Evolutionary conservation across 2,888 invertebrate genomes (phyloP).

Genomic region (Torymus auratus): DNA sequence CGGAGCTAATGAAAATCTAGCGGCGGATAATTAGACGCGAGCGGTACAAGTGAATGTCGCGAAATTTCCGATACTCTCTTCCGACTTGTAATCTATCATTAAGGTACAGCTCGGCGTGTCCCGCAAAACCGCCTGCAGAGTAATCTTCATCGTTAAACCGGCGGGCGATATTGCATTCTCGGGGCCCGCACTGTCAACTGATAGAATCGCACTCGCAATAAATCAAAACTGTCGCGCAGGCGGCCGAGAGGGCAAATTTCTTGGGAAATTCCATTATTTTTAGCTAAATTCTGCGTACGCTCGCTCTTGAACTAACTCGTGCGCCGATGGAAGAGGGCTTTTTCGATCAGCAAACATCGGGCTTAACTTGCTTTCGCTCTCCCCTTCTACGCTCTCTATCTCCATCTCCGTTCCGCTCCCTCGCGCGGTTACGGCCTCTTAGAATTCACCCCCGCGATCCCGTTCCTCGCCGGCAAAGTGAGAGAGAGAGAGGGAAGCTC

Average conservation of each 20-base stretch:
- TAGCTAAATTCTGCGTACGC: no score
- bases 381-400: neutral
- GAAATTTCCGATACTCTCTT: conserved; percentile 24
- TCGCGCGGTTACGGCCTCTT: conserved; percentile 40
- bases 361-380: neutral
- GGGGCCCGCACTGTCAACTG: conserved; percentile 22
- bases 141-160: conserved; percentile 31
- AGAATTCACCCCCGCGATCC: conserved; percentile 56
- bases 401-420: no score
- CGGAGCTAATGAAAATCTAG: conserved; percentile 22
- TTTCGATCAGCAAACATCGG: conserved; percentile 60
- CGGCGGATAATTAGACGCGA: neutral
- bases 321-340: conserved; percentile 6
- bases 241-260: conserved; percentile 43
- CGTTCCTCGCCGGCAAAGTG: no score
- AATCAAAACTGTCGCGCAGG: conserved; percentile 49
- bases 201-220: conserved; percentile 48
- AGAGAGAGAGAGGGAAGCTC: conserved; percentile 51
- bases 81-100: conserved; percentile 42
- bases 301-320: neutral
- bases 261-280: conserved; percentile 32
- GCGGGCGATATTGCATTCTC: conserved; percentile 47
- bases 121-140: conserved; percentile 32
- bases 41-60: neutral
- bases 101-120: conserved; percentile 1